Evolutionary conservation across 1,140 invertebrate species (phyloP), one percentile per base, ranked within the genome.

Genomic region (Steinernema khuongi): DNA sequence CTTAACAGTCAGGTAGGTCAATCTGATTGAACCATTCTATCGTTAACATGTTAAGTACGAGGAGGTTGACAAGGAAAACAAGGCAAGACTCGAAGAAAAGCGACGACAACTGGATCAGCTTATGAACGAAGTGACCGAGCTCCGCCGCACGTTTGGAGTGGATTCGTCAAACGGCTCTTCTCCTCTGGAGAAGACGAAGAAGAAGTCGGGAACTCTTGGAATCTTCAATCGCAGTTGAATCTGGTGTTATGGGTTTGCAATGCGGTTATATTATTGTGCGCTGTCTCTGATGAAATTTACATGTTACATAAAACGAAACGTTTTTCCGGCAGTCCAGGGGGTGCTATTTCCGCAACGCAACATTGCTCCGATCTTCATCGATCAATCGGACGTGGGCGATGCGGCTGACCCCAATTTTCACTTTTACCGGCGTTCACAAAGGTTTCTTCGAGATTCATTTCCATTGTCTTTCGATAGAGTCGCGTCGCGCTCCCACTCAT

Each of bases 101-200:
- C 50, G 50, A 14, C 50, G 50, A 60, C 11, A 11, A 22, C 0
- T 74, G 72, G 72, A 74, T 17, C 71, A 73, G 17, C 31, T 74
- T 18, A 74, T 43, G 70, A 36, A 29, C 1, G 85, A 74, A 92
- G 92, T 7, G 4, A 60, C 26, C 67, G 30, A 68, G 81, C 44
- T 71, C 80, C 2, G 66, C 68, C 1, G 28, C 43, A 32, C 30
- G 18, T 31, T 75, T 36, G 72, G 72, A 33, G 31, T 43, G 1
- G 50, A 60, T 22, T n/a, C 50, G 14, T 60, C 50, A 22, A 60
- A 60, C 22, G 50, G 50, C 2, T 22, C 14, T 26, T 60, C 50
- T 7, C 50, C 50, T 26, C 50, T 60, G 50, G 50, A 60, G 19
- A 60, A 60, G 50, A 22, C 50, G 50, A 60, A 60, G 50, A 60